Base-by-base conservation (phyloP, 1,140 invertebrate species). In the Helicoverpa armigera region DNA sequence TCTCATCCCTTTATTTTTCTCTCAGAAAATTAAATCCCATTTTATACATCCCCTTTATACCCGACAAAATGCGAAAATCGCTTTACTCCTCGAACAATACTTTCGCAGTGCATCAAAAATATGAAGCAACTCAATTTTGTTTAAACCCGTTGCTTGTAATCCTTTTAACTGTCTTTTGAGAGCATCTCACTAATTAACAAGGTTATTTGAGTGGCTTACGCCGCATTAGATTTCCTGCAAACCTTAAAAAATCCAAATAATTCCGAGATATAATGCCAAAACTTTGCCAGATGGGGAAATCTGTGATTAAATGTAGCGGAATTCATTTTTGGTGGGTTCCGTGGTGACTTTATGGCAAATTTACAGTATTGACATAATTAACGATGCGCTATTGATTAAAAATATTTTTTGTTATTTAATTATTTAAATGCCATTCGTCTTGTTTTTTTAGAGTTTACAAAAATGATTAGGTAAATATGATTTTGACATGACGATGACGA, bases 161-260 rank as follows among this genome's bases (percentile, higher is more conserved):
- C 78, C 65, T 18, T 80, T 48, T 80, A 74, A 73, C 43, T 70
- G 72, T 80, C 73, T 67, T 82, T 80, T 63, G 58, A 80, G 56
- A 67, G 31, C 10, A 67, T 73, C 72, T 72, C 43, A 70, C 63
- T 80, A 79, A 85, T 85, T 82, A 85, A 79, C 79, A 72, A 81
- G 69, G 77, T 80, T 81, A 79, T 78, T 81, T 82, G 18, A 76
- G 65, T 77, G 54, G 77, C 35, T 74, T 67, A 82, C n/a, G 23
- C 60, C 35, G 81, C 79, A 67, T 82, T 79, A 82, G 16, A 51
- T 73, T 60, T 60, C 61, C 11, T 51, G 29, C 50, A 76, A 80
- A 60, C 65, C 74, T 79, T 60, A 51, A 79, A 75, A 75, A 65
- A 79, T 82, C 56, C 50, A 70, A 77, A 72, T 73, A 72, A 83